A percentile compares a stretch with the other conserved stretches of the same genome.
phyloP scores from a whole-genome alignment of 1,140 invertebrate genomes.

The Chrysopa pallens region DNA sequence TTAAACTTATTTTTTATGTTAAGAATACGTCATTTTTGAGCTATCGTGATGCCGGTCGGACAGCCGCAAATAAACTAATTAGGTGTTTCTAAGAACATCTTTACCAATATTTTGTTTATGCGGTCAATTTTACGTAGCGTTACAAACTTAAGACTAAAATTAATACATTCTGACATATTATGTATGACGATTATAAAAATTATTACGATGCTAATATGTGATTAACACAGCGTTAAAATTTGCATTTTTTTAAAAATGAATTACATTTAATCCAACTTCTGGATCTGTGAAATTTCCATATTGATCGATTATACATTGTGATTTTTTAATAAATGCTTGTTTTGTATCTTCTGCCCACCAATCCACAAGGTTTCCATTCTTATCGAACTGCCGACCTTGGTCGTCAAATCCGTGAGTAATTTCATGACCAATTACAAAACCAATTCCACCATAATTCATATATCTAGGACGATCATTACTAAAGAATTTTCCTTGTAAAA shows the following conservation, averaged over 20 bases:
- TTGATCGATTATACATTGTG: conserved; percentile 51
- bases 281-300: conserved; percentile 41
- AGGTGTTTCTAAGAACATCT: too few species aligned
- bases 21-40: too few species aligned
- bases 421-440: conserved; percentile 45
- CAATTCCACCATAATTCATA: conserved; percentile 56
- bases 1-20: too few species aligned
- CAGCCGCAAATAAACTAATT: too few species aligned
- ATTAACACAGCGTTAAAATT: not conserved
- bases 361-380: conserved; percentile 52
- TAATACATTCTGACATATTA: too few species aligned
- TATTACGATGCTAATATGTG: conserved; percentile 4
- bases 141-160: too few species aligned
- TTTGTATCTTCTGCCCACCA: conserved; percentile 35
- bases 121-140: too few species aligned
- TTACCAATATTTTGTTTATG: too few species aligned
- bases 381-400: conserved; percentile 77
- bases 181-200: too few species aligned
- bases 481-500: conserved; percentile 57
- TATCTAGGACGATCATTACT: conserved; percentile 46
- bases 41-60: too few species aligned
- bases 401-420: conserved; percentile 63
- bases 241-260: conserved; percentile 1
- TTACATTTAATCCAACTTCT: conserved; percentile 17
- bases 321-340: conserved; percentile 32